Base-by-base conservation (phyloP, 1,140 invertebrate species). In the Papilio glaucus region DNA sequence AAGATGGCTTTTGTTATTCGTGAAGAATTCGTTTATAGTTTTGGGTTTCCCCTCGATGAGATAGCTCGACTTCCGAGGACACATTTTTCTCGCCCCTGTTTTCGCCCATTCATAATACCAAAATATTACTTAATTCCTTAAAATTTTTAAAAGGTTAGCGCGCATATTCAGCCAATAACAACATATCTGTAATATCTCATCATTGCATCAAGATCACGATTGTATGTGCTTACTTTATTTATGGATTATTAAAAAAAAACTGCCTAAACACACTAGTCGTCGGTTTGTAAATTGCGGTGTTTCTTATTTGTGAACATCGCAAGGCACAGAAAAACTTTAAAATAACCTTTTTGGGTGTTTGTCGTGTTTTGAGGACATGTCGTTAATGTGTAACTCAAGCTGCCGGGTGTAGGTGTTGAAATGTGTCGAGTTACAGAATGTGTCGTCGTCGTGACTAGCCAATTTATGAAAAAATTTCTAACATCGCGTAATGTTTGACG, bases 381-480 rank as follows among this genome's bases (percentile, higher is more conserved):
- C 37, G 62, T 37, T 41, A 65, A 65, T 65, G 15, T 65, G 8
- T 37, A 57, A 65, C 18, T 39, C 33, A 38, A 65, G 29, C 37
- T 10, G 15, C 24, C 24, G 5, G 29, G 6, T 39, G 10, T 38
- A 38, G 15, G 37, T 65, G 62, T 65, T 65, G 33, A 37, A 62
- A 62, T 62, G 33, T 13, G 60, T 33, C n/a, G n/a, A 65, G 33
- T 24, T 65, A 65, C 62, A 37, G 37, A 65, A 65, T 65, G n/a
- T 39, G 29, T 13, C 15, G 10, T 21, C 15, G 62, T 65, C 62
- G 62, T 65, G 62, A 65, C 62, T 38, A 7, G 7, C 29, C 37
- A 38, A 65, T 65, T 65, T 65, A 12, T 38, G 37, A 18, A 65
- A 65, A 41, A 39, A 21, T 24, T 39, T 37, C 61, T 37, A 38